Percentiles rank a stretch among this genome's conserved stretches.
These are phyloP conservation scores for Aeoliscus strigatus DNA, from an alignment of 2,797 vertebrate genomes.

Conservation along the genomic window DNA sequence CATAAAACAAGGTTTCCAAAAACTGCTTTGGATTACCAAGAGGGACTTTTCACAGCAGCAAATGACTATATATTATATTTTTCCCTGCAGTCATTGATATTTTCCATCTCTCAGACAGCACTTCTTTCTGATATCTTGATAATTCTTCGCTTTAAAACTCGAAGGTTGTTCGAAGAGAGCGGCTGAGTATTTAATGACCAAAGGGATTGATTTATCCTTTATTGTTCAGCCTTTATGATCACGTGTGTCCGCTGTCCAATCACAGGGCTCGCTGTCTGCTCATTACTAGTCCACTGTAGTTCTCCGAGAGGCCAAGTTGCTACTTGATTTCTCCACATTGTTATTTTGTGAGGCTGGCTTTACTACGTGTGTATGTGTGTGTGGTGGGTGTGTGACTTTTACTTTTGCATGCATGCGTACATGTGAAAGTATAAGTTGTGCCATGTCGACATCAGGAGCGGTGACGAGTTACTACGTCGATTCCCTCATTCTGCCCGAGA, in stretches of 20 bases:
- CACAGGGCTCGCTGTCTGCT: constrained; percentile 78
- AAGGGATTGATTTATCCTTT: constrained; percentile 97
- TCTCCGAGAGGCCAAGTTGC: constrained; percentile 87
- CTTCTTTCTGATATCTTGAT: constrained; percentile 69
- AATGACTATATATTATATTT: constrained; percentile 1
- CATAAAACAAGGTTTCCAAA: constrained; percentile 80
- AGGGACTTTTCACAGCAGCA: constrained; percentile 21
- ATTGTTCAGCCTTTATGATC: constrained; percentile 88
- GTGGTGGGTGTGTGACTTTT: constrained; percentile 52
- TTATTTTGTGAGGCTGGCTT: constrained; percentile 85
- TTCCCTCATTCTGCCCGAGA: constrained; percentile 90
- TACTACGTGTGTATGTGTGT: constrained; percentile 66
- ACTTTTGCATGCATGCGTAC: constrained; percentile 60
- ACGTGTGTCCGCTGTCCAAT: constrained; percentile 82
- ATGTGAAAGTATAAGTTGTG: constrained; percentile 65
- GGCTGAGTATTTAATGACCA: constrained; percentile 90
- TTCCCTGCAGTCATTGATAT: constrained; percentile 18
- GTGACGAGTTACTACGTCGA: constrained; percentile 95
- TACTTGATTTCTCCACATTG: constrained; percentile 94
- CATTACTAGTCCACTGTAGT: constrained; percentile 94
- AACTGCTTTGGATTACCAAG: constrained; percentile 42
- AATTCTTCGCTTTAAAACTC: constrained; percentile 84
- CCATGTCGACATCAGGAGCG: constrained; percentile 94
- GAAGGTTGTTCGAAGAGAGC: constrained; percentile 80
- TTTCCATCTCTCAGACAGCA: constrained; percentile 20